Evolutionary conservation across 2,113 vertebrate species (phyloP), one percentile per base, ranked within the genome.

Genomic region (Aspidoscelis tigris): DNA sequence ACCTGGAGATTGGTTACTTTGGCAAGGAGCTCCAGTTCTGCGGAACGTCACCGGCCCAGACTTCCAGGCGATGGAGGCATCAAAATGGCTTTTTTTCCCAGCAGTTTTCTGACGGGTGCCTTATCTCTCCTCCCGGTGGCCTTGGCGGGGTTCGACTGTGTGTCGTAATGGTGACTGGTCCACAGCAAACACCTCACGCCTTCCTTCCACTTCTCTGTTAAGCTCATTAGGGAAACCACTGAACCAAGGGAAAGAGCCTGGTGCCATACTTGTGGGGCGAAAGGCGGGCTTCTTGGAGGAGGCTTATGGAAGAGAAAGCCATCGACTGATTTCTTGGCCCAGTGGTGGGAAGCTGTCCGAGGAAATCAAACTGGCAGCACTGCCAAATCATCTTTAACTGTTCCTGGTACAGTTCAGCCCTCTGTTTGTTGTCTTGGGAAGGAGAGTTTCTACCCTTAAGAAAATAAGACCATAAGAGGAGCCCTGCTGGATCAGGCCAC

Each of bases 1-100:
- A 85, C 68, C 80, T 87, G 80, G 70, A 90, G 80, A 80, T 33
- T 94, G 91, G 92, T 95, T 94, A 92, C 87, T 95, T 95, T 94
- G 95, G 95, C 95, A 93, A 55, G 26, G 22, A 26, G 81, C 88
- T 91, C 94, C 84, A 87, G 88, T 18, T 85, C 94, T 95, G 94
- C 88, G 79, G 78, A 95, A 14, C 83, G 68, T 95, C 95, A 93
- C 76, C 0, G 16, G 33, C n/a, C 55, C 22, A 76, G 89, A 93
- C 92, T 93, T 95, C 92, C 93, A 93, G 93, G 88, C 89, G 86
- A 88, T 89, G 89, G 88, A 93, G 88, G 4, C 24, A 1, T 73
- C 80, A 78, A 84, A 55, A 83, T 84, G 78, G 92, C 21, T 0
- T 78, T 90, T 88, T 3, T 66, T 22, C 65, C 65, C 87, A 87